Percentiles rank a stretch among this genome's conserved stretches.
phyloP scores from a whole-genome alignment of 2,888 invertebrate species.

The Mythimna pallens region DNA sequence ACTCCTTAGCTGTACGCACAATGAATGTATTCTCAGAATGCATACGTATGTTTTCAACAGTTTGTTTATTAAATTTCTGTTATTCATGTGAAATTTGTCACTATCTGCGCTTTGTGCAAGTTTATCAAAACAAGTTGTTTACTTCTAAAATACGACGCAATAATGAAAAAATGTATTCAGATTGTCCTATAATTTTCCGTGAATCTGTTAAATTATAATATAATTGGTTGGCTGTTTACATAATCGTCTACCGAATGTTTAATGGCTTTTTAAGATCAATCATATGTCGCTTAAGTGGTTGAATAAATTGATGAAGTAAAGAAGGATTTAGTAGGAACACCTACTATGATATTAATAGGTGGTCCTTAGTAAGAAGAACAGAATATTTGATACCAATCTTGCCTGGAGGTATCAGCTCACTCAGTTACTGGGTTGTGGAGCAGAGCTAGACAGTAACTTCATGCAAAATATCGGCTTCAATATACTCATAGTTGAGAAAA shows the following conservation, averaged over 20 bases:
- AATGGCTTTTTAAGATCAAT: constrained; percentile 30
- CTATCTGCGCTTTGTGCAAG: constrained; percentile 37
- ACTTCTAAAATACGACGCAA: constrained; percentile 16
- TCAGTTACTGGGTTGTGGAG: no score
- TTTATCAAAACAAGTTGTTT: constrained; percentile 34
- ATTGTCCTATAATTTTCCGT: constrained; percentile 8
- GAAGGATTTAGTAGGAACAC: constrained; percentile 16
- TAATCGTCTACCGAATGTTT: constrained; percentile 21
- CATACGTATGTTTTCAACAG: not conserved
- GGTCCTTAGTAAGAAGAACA: not conserved
- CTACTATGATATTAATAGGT: constrained; percentile 8
- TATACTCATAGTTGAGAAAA: no score
- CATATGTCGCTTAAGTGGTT: constrained; percentile 24
- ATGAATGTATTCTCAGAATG: no score
- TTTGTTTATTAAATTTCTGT: not conserved
- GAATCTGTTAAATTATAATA: not conserved
- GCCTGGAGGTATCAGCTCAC: no score
- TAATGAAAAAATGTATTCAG: not conserved
- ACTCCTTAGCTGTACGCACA: no score
- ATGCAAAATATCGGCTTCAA: no score
- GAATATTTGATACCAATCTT: no score
- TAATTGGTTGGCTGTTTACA: constrained; percentile 14
- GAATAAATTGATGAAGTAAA: not conserved
- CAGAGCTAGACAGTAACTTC: no score
- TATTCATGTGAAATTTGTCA: not conserved